Evolutionary conservation across 2,888 invertebrate species (phyloP).

Genomic region (Stomorhina lunata): DNA sequence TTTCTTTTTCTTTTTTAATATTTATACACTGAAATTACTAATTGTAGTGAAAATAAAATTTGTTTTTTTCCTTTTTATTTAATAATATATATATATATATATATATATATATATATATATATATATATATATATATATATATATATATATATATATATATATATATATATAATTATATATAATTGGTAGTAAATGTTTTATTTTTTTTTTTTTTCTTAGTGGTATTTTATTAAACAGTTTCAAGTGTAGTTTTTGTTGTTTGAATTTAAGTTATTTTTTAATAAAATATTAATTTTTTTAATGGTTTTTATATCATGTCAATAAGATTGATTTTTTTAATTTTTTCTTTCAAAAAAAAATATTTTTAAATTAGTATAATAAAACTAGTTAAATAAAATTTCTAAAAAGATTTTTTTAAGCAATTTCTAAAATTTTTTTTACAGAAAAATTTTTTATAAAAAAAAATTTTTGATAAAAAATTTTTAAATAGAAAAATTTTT

Average conservation of each 20-base stretch:
- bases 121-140: constrained; percentile 6
- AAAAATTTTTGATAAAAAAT: background rate
- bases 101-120: constrained; percentile 21
- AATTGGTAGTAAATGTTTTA: constrained; percentile 46
- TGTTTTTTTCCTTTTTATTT: constrained; percentile 20
- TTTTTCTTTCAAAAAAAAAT: constrained; percentile 40
- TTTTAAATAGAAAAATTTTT: too few species aligned
- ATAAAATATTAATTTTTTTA: constrained; percentile 26
- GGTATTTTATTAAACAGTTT: constrained; percentile 45
- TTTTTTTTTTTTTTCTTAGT: constrained; percentile 38
- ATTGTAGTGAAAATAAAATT: constrained; percentile 49
- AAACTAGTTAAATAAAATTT: constrained; percentile 57
- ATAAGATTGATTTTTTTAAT: constrained; percentile 44
- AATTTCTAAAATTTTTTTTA: background rate
- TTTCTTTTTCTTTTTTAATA: constrained; percentile 26
- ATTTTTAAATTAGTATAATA: constrained; percentile 57
- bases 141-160: constrained; percentile 21
- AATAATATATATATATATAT: constrained; percentile 18
- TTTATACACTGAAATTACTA: constrained; percentile 61
- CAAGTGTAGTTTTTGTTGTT: constrained; percentile 43
- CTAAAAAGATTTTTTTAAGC: constrained; percentile 23
- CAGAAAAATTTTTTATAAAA: constrained; percentile 20
- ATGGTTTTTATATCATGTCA: constrained; percentile 51
- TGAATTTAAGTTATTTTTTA: constrained; percentile 28
- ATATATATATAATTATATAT: background rate